These are phyloP conservation scores for Phalloptychus januarius DNA, from an alignment of 2,797 vertebrate genomes.

Conservation along the genomic window DNA sequence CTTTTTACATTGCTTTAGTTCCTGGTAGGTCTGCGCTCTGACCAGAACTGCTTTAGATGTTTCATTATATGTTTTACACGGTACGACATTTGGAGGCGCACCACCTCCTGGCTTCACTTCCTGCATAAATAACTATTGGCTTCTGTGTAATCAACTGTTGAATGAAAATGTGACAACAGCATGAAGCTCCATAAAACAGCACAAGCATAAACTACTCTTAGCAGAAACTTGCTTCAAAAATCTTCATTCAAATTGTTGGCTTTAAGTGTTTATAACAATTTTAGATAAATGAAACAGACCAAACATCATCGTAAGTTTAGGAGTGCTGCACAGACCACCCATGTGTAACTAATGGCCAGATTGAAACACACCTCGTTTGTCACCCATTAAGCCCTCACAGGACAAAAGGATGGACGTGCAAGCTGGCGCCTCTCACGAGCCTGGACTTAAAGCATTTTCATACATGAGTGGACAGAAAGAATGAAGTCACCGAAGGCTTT, in stretches of 20 bases:
- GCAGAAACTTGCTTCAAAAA: neutral
- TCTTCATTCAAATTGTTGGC: neutral
- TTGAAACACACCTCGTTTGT: conserved; percentile 73
- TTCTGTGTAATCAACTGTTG: neutral
- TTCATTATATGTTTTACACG: neutral
- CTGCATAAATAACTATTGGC: neutral
- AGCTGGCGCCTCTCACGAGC: conserved; percentile 68
- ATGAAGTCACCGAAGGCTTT: conserved; percentile 74
- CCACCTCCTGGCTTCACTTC: neutral
- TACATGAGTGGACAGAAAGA: conserved; percentile 85
- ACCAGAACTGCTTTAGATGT: neutral
- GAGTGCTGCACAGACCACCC: conserved; percentile 47
- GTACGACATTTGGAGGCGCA: neutral
- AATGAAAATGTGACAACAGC: neutral
- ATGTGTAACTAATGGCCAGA: conserved; percentile 72
- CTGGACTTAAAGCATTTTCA: conserved; percentile 81
- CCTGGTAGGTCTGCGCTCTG: neutral
- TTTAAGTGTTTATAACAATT: neutral
- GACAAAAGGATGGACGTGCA: conserved; percentile 77
- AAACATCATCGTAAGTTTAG: conserved; percentile 21
- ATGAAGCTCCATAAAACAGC: neutral
- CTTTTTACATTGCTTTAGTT: neutral
- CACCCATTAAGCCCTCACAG: conserved; percentile 64
- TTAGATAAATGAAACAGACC: neutral
- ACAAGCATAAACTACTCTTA: neutral